Conservation (phyloP, 2,888 invertebrate genomes). For the Diadegma fenestrale region DNA sequence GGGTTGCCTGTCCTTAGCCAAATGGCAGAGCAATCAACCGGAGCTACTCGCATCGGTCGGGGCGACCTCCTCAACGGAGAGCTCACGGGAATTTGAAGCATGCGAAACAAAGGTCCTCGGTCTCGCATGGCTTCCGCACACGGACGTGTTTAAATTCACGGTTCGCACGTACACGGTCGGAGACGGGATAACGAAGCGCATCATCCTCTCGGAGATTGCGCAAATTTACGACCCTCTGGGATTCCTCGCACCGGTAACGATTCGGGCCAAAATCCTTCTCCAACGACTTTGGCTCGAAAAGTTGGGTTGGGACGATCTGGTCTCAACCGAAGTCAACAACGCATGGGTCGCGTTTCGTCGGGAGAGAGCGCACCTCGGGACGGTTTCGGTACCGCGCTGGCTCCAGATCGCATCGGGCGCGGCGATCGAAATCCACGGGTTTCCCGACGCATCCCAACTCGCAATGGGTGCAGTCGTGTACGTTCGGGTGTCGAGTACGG, state of each 20-base stretch:
- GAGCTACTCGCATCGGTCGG: not conserved
- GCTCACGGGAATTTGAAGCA: slow-evolving; percentile 38
- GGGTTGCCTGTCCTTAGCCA: slow-evolving; percentile 53
- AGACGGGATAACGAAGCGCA: not conserved
- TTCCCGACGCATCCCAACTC: not conserved
- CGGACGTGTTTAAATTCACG: not conserved
- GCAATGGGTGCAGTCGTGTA: not conserved
- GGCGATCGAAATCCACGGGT: no score
- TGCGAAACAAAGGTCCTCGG: not conserved
- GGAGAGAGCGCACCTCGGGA: no score
- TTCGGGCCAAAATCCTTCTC: no score
- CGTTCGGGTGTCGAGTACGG: slow-evolving; percentile 39
- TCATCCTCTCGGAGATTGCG: not conserved
- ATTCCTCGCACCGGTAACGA: no score
- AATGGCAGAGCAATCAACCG: slow-evolving; percentile 40
- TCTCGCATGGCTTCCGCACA: not conserved
- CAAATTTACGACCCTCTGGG: slow-evolving; percentile 12
- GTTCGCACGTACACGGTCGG: no score
- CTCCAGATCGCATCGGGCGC: no score
- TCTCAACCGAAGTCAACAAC: no score
- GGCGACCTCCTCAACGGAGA: not conserved
- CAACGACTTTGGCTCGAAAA: no score
- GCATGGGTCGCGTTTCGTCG: no score
- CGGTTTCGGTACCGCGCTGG: no score
- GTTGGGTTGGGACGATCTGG: slow-evolving; percentile 5